A percentile compares a stretch with the other conserved stretches of the same genome.
phyloP scores from a whole-genome alignment of 2,888 invertebrate species.

The Marasmarcha lunaedactyla region DNA sequence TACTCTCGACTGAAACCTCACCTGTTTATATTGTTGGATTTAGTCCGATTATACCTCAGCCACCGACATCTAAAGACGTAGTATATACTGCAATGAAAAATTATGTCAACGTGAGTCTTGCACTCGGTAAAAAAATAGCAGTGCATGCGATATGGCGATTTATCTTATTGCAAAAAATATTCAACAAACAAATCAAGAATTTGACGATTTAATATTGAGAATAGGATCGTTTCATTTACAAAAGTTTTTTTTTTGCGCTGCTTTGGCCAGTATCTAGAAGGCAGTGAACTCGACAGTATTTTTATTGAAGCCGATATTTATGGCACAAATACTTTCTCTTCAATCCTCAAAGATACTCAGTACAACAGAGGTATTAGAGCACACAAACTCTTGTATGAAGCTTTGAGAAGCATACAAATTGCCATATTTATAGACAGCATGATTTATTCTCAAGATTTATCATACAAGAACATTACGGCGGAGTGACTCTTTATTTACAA shows the following conservation, averaged over 20 bases:
- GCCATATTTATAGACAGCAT: constrained; percentile 1
- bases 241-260: constrained; percentile 18
- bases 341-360: constrained; percentile 16
- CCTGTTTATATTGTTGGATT: constrained; percentile 18
- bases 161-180: constrained; percentile 14
- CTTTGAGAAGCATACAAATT: constrained; percentile 14
- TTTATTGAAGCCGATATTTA: constrained; percentile 18
- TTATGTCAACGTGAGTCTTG: constrained; percentile 13
- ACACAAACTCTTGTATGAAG: constrained; percentile 13
- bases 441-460: neutral
- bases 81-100: constrained; percentile 20
- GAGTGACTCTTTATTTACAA: constrained; percentile 7
- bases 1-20: constrained; percentile 16
- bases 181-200: constrained; percentile 18
- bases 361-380: constrained; percentile 18
- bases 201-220: constrained; percentile 13
- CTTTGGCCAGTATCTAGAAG: constrained; percentile 20
- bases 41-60: constrained; percentile 16
- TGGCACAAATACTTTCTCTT: constrained; percentile 14
- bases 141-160: constrained; percentile 17
- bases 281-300: constrained; percentile 14
- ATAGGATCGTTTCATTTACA: constrained; percentile 18
- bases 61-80: constrained; percentile 18
- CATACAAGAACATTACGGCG: constrained; percentile 5
- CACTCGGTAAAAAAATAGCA: constrained; percentile 15